Conservation (phyloP, 2,797 vertebrate species). For the Macroramphosus scolopax region DNA sequence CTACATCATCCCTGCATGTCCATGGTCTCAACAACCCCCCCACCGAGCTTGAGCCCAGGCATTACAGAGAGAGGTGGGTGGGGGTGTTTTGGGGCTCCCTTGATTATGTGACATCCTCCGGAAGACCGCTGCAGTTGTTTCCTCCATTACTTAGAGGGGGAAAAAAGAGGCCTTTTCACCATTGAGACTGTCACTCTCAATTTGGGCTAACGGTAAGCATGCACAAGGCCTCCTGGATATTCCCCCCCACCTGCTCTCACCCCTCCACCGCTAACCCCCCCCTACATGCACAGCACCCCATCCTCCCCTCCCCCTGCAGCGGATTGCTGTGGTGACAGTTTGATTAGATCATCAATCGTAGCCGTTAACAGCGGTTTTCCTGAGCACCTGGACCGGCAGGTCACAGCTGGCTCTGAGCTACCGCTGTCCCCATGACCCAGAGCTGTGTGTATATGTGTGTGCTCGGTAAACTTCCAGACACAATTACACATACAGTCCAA, state of each 20-base stretch:
- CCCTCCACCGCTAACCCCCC: conserved; percentile 73
- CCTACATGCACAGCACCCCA: conserved; percentile 26
- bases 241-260: conserved; percentile 68
- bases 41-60: conserved; percentile 17
- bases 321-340: conserved; percentile 94
- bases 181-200: conserved; percentile 98
- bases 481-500: conserved; percentile 23
- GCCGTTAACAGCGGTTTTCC: conserved; percentile 98
- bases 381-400: conserved; percentile 98
- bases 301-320: conserved; percentile 77
- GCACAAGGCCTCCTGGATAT: conserved; percentile 83
- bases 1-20: conserved; percentile 34
- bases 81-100: conserved; percentile 72
- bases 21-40: conserved; percentile 5
- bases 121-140: conserved; percentile 94
- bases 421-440: conserved; percentile 89
- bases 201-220: conserved; percentile 98
- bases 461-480: conserved; percentile 12
- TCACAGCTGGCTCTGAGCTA: conserved; percentile 97
- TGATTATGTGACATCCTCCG: conserved; percentile 96
- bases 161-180: conserved; percentile 88
- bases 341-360: conserved; percentile 99
- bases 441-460: conserved; percentile 35
- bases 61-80: conserved; percentile 20
- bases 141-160: conserved; percentile 90